phyloP scores from a whole-genome alignment of 2,797 vertebrate species.

The Lutjanus argentimaculatus region DNA sequence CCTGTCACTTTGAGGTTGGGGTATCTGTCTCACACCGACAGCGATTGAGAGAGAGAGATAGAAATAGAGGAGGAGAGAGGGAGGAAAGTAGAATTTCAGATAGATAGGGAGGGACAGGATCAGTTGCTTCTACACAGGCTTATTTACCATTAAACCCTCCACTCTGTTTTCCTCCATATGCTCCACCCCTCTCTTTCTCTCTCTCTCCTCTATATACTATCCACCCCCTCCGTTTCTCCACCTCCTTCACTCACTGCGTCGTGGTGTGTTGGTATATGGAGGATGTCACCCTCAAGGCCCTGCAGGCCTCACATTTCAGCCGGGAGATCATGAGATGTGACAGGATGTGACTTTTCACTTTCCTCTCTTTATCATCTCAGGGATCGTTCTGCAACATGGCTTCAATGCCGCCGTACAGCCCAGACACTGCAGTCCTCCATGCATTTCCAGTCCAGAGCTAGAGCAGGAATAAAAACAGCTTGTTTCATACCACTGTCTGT shows the following conservation, averaged over 20 bases:
- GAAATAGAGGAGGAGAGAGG: conserved; percentile 69
- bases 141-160: conserved; percentile 77
- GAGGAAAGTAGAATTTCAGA: conserved; percentile 77
- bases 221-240: conserved; percentile 48
- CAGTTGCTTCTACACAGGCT: conserved; percentile 67
- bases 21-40: conserved; percentile 92
- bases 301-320: conserved; percentile 82
- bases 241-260: conserved; percentile 57
- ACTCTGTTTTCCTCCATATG: conserved; percentile 55
- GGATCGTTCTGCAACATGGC: conserved; percentile 73
- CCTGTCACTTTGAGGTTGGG: conserved; percentile 96
- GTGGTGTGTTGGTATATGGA: conserved; percentile 78
- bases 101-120: conserved; percentile 71
- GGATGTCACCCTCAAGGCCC: conserved; percentile 83
- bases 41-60: conserved; percentile 87
- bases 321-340: conserved; percentile 82
- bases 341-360: conserved; percentile 85
- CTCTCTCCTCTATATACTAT: conserved; percentile 21
- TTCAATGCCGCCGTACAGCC: conserved; percentile 59
- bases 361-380: conserved; percentile 85
- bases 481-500: conserved; percentile 45
- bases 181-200: conserved; percentile 51
- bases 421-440: conserved; percentile 56
- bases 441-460: conserved; percentile 52
- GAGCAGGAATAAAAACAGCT: conserved; percentile 50